These are phyloP conservation scores for Geopemphigus sp. DNA, from an alignment of 1,140 invertebrate genomes.

Conservation along the genomic window DNA sequence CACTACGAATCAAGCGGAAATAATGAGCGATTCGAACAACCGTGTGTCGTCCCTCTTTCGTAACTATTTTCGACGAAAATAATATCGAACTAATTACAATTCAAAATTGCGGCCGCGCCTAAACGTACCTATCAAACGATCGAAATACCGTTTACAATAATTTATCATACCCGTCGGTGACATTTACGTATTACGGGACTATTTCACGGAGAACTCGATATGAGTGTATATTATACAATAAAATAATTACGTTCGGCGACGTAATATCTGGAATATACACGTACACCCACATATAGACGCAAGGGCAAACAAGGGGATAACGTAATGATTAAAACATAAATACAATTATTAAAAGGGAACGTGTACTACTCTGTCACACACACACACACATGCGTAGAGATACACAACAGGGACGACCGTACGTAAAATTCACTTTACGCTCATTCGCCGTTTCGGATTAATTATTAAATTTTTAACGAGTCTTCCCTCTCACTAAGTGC, in stretches of 20 bases:
- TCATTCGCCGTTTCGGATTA: constrained; percentile 29
- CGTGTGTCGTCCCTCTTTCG: no score
- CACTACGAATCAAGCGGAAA: no score
- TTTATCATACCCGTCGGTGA: neutral
- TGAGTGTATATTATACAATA: no score
- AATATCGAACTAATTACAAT: no score
- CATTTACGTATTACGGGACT: neutral
- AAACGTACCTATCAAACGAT: no score
- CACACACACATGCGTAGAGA: neutral
- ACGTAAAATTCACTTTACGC: constrained; percentile 34
- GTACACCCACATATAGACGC: neutral
- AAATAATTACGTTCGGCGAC: no score
- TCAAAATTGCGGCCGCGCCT: no score
- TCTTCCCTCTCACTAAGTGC: constrained; percentile 32
- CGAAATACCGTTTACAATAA: neutral
- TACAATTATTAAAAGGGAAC: neutral
- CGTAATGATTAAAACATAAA: constrained; percentile 13
- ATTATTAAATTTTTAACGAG: constrained; percentile 43
- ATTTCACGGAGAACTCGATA: neutral
- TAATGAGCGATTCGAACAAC: no score
- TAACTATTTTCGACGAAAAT: no score
- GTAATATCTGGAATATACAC: neutral
- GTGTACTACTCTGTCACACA: no score
- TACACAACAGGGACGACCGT: neutral
- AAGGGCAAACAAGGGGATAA: constrained; percentile 11